Conservation (phyloP, 2,888 invertebrate genomes). For the Beris morrisii region DNA sequence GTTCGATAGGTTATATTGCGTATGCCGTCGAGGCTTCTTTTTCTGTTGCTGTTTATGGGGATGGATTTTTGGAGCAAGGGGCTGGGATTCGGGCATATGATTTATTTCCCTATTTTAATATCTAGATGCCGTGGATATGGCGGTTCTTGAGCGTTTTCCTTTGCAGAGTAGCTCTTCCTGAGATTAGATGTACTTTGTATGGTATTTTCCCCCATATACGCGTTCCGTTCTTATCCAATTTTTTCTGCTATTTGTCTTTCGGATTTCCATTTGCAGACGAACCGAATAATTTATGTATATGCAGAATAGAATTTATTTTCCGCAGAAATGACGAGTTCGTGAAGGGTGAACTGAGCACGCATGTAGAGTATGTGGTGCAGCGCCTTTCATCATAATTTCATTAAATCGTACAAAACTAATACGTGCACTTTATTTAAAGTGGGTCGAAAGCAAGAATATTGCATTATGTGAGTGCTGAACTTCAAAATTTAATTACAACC, state of each 20-base stretch:
- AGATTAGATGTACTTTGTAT: constrained; percentile 24
- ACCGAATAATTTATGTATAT: constrained; percentile 23
- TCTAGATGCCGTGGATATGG: neutral
- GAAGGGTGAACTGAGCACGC: neutral
- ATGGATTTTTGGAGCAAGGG: neutral
- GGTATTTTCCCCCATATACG: constrained; percentile 16
- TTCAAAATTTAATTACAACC: constrained; percentile 34
- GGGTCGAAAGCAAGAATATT: constrained; percentile 27
- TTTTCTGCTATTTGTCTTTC: constrained; percentile 28
- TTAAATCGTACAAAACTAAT: constrained; percentile 30
- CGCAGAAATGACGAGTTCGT: too few species aligned
- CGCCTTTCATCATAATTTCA: constrained; percentile 33
- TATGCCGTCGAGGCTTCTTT: neutral
- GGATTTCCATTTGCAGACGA: constrained; percentile 15
- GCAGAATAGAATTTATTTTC: too few species aligned
- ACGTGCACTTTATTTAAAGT: constrained; percentile 22
- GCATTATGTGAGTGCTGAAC: constrained; percentile 17
- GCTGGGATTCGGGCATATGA: constrained; percentile 14
- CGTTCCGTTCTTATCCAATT: constrained; percentile 29
- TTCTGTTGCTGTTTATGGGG: neutral
- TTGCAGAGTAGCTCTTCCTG: constrained; percentile 7
- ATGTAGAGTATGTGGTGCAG: neutral
- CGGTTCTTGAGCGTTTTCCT: neutral
- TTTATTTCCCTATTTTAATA: constrained; percentile 30
- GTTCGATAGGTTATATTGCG: constrained; percentile 1